Conservation (phyloP, 2,888 invertebrate species). For the Eledona agricola region DNA sequence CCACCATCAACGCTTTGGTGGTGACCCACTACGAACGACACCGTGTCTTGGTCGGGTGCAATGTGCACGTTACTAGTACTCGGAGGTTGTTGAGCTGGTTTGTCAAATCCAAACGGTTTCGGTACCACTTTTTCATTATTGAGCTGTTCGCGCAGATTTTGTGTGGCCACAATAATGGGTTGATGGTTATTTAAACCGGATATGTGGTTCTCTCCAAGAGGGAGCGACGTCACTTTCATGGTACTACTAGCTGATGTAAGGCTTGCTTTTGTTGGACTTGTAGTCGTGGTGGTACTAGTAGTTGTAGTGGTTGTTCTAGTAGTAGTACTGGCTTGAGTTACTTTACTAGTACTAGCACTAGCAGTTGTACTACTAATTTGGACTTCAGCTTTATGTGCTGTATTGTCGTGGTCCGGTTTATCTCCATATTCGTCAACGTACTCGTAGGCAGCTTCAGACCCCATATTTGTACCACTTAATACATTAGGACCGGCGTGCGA, state of each 20-base stretch:
- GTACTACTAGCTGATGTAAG: conserved; percentile 42
- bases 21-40: conserved; percentile 72
- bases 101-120: conserved; percentile 48
- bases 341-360: conserved; percentile 18
- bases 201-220: conserved; percentile 60
- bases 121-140: conserved; percentile 58
- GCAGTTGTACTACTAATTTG: conserved; percentile 41
- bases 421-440: conserved; percentile 55
- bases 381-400: conserved; percentile 48
- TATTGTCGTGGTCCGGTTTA: conserved; percentile 49
- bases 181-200: conserved; percentile 46
- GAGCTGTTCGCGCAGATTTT: conserved; percentile 59
- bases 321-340: conserved; percentile 31
- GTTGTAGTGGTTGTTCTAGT: conserved; percentile 33
- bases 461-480: conserved; percentile 50
- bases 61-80: conserved; percentile 72
- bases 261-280: conserved; percentile 30
- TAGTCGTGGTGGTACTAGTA: conserved; percentile 41
- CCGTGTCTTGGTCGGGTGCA: conserved; percentile 71
- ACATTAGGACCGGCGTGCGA: conserved; percentile 49
- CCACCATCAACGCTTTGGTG: conserved; percentile 67
- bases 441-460: conserved; percentile 51
- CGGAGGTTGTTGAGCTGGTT: conserved; percentile 60
- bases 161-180: conserved; percentile 59
- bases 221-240: conserved; percentile 59